These are phyloP conservation scores for Galbula dea DNA, from an alignment of 2,113 vertebrate species.

Conservation along the genomic window DNA sequence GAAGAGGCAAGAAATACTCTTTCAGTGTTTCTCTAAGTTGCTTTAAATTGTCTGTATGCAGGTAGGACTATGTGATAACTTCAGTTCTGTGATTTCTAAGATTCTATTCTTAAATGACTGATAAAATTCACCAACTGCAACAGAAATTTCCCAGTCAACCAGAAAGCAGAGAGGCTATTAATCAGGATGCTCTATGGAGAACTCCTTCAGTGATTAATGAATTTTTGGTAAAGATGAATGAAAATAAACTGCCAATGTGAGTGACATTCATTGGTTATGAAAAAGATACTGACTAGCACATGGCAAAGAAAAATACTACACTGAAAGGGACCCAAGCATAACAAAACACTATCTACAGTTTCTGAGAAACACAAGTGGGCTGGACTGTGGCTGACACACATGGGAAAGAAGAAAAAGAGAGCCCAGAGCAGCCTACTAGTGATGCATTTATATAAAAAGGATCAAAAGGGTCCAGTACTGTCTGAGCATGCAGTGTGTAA, in stretches of 20 bases:
- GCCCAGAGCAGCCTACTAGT: background rate
- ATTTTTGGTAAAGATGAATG: constrained; percentile 52
- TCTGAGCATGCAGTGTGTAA: background rate
- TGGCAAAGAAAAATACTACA: constrained; percentile 16
- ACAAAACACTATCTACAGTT: constrained; percentile 5
- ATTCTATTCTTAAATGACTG: background rate
- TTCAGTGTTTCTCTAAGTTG: background rate
- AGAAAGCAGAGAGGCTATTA: constrained; percentile 19
- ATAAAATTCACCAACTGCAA: constrained; percentile 19
- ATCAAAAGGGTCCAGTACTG: background rate
- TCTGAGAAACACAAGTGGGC: background rate
- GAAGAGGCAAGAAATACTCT: background rate
- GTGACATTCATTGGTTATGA: constrained; percentile 48
- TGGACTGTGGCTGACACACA: background rate
- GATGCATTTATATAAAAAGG: background rate
- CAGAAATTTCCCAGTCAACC: constrained; percentile 18
- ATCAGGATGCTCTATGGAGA: constrained; percentile 40
- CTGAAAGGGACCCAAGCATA: background rate
- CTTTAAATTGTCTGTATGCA: background rate
- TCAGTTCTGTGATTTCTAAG: background rate
- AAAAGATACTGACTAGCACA: constrained; percentile 22
- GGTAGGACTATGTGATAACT: background rate
- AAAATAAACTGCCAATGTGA: constrained; percentile 46
- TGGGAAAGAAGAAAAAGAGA: background rate
- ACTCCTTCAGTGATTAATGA: constrained; percentile 33